Evolutionary conservation across 2,797 vertebrate species (phyloP).

Genomic region (Graptemys geographica): DNA sequence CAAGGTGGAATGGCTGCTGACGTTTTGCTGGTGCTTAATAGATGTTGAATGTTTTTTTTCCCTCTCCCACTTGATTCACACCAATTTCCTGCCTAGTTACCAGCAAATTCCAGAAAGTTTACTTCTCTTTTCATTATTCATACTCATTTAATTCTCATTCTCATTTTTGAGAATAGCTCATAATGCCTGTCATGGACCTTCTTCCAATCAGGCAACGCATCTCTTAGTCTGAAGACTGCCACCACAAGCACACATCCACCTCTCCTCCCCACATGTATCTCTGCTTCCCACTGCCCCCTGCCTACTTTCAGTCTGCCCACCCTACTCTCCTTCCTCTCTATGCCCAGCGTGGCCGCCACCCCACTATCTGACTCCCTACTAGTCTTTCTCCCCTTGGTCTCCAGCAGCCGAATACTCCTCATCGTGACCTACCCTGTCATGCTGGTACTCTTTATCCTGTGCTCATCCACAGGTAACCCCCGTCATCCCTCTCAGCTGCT

Average conservation of each 20-base stretch:
- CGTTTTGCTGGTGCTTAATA: neutral
- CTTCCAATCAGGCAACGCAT: neutral
- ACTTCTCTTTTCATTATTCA: neutral
- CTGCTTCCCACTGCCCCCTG: neutral
- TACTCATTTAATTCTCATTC: neutral
- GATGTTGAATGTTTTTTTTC: neutral
- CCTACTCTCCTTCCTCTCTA: neutral
- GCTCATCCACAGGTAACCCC: neutral
- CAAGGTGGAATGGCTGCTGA: neutral
- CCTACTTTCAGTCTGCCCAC: neutral
- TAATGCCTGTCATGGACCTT: neutral
- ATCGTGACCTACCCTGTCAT: neutral
- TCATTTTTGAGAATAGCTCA: neutral
- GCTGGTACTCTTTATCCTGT: neutral
- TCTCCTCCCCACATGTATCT: neutral
- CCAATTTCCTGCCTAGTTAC: neutral
- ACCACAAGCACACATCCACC: neutral
- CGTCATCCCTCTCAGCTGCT: neutral
- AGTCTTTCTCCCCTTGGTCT: neutral
- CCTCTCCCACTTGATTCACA: neutral
- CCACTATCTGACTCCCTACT: neutral
- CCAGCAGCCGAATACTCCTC: neutral
- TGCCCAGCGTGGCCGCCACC: neutral
- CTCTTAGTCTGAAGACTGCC: neutral
- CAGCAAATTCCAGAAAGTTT: neutral